phyloP scores from a whole-genome alignment of 2,888 invertebrate genomes.

The Netelia inedita region DNA sequence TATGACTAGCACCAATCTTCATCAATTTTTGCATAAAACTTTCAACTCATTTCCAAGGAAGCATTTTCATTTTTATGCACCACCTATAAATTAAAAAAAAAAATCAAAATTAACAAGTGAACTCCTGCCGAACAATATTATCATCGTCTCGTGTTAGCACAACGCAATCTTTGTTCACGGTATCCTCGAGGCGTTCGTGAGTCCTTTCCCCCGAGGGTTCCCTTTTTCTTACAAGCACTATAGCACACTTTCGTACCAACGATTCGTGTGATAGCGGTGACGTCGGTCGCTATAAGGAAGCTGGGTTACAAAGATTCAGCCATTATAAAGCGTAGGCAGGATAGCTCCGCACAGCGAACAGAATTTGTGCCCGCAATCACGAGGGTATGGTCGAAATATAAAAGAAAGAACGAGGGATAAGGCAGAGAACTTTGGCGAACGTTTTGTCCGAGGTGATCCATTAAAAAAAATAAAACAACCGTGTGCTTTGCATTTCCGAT shows the following conservation, averaged over 20 bases:
- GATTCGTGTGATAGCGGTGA: neutral
- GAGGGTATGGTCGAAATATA: conserved; percentile 33
- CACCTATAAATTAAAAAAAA: neutral
- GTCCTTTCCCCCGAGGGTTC: conserved; percentile 42
- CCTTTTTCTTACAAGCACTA: conserved; percentile 44
- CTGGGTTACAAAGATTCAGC: conserved; percentile 21
- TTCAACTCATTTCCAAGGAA: no score
- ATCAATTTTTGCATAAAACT: no score
- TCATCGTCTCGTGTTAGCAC: conserved; percentile 25
- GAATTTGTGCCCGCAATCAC: conserved; percentile 38
- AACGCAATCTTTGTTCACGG: conserved; percentile 36
- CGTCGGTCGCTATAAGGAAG: conserved; percentile 1
- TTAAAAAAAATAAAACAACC: neutral
- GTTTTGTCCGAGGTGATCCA: neutral
- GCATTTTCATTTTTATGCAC: neutral
- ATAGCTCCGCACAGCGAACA: conserved; percentile 42
- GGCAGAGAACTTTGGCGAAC: conserved; percentile 11
- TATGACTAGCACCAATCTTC: no score
- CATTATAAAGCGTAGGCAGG: conserved; percentile 23
- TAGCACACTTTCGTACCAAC: conserved; percentile 22
- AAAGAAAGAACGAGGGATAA: conserved; percentile 44
- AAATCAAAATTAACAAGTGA: neutral
- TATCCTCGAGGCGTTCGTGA: conserved; percentile 30
- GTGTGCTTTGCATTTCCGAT: neutral
- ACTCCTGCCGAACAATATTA: conserved; percentile 21